These are phyloP conservation scores for Tyto alba DNA, from an alignment of 2,113 vertebrate species.

Conservation along the genomic window DNA sequence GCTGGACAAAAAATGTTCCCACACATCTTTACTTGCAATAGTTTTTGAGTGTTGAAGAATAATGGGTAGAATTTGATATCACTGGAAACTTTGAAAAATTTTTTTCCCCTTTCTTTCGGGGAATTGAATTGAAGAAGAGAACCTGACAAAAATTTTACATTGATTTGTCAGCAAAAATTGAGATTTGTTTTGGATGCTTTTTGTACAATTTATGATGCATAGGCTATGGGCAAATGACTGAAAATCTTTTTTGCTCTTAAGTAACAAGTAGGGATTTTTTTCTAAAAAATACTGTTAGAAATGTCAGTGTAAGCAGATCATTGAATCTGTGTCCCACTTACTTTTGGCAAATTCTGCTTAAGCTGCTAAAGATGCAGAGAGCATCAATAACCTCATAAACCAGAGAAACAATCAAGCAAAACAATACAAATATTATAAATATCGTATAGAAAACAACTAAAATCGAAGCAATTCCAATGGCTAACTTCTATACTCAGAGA, in stretches of 20 bases:
- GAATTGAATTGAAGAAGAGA: not conserved
- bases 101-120: not conserved
- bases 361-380: not conserved
- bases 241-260: not conserved
- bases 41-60: not conserved
- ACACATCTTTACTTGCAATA: not conserved
- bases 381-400: not conserved
- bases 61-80: not conserved
- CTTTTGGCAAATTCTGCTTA: not conserved
- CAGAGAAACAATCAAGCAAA: not conserved
- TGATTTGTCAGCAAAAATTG: not conserved
- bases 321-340: not conserved
- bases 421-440: not conserved
- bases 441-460: not conserved
- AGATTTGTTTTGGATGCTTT: not conserved
- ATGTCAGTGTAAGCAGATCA: not conserved
- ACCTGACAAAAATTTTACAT: not conserved
- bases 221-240: not conserved
- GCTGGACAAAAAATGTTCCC: conserved; percentile 1
- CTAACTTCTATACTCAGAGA: not conserved
- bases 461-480: not conserved
- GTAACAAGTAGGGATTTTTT: not conserved
- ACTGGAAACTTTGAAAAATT: not conserved
- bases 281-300: not conserved
- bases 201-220: not conserved